phyloP scores from a whole-genome alignment of 2,888 invertebrate genomes.

The Lottia scabra region DNA sequence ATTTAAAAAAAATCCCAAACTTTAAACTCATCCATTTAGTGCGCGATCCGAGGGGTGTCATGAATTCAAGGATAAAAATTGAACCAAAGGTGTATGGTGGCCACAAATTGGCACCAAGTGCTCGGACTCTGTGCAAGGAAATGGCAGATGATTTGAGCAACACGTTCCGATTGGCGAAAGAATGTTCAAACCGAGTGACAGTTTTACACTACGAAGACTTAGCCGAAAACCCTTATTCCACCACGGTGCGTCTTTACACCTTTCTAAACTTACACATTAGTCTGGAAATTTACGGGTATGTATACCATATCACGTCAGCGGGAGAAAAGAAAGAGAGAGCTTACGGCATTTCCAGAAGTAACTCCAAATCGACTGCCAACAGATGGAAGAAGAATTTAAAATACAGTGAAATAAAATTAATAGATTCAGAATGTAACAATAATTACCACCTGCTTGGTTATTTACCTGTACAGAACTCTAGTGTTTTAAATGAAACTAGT shows the following conservation, averaged over 20 bases:
- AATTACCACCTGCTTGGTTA: conserved; percentile 6
- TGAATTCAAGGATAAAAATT: conserved; percentile 9
- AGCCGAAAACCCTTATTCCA: not conserved
- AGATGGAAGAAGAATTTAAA: conserved; percentile 10
- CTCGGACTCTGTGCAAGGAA: not conserved
- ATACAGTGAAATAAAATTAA: not conserved
- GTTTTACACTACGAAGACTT: not conserved
- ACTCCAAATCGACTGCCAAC: conserved; percentile 11
- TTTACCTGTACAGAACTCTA: not conserved
- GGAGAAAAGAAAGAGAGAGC: not conserved
- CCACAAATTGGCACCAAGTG: not conserved
- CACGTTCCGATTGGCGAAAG: not conserved
- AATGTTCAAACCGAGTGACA: not conserved
- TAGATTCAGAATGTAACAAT: conserved; percentile 6
- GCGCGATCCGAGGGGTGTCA: conserved; percentile 21
- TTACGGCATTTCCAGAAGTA: not conserved
- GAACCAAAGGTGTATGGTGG: not conserved
- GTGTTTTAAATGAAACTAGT: too few relatives aligned
- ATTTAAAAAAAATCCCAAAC: conserved; percentile 3
- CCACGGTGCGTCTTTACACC: not conserved
- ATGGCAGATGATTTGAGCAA: not conserved
- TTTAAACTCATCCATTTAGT: conserved; percentile 22
- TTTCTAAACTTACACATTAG: not conserved
- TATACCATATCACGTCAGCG: not conserved
- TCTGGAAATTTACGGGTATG: not conserved